phyloP scores from a whole-genome alignment of 2,113 vertebrate species.

The Indicator maculatus region DNA sequence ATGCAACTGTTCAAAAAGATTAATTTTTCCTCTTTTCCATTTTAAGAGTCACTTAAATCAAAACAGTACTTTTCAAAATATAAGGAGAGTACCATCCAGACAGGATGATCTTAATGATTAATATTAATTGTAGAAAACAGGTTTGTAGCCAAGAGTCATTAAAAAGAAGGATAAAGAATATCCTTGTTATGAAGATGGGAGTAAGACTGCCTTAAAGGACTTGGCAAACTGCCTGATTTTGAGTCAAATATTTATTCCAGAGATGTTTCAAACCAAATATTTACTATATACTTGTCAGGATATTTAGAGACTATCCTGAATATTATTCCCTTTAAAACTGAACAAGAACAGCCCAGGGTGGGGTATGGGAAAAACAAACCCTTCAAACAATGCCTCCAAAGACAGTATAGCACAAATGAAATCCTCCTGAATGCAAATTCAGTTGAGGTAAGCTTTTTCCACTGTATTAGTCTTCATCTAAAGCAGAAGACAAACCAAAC shows the following conservation, averaged over 20 bases:
- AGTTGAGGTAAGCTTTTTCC: not conserved
- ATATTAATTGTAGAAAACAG: not conserved
- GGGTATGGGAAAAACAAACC: not conserved
- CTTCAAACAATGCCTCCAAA: not conserved
- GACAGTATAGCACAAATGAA: not conserved
- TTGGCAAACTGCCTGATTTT: not conserved
- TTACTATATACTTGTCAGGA: not conserved
- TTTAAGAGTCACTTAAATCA: not conserved
- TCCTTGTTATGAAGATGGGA: not conserved
- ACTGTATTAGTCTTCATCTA: not conserved
- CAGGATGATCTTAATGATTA: not conserved
- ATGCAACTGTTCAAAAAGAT: not conserved
- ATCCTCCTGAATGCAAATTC: not conserved
- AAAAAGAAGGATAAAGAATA: not conserved
- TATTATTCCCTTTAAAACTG: not conserved
- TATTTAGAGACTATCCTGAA: not conserved
- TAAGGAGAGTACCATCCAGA: not conserved
- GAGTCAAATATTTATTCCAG: not conserved
- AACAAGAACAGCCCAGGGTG: accelerated
- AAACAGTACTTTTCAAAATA: not conserved
- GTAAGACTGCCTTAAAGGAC: not conserved
- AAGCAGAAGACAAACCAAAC: not conserved
- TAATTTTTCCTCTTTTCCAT: not conserved
- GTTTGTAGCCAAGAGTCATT: not conserved
- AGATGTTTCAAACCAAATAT: not conserved